A percentile compares a stretch with the other conserved stretches of the same genome.
Conservation (phyloP, 23 tunicate species). For the Pegea sp. region DNA sequence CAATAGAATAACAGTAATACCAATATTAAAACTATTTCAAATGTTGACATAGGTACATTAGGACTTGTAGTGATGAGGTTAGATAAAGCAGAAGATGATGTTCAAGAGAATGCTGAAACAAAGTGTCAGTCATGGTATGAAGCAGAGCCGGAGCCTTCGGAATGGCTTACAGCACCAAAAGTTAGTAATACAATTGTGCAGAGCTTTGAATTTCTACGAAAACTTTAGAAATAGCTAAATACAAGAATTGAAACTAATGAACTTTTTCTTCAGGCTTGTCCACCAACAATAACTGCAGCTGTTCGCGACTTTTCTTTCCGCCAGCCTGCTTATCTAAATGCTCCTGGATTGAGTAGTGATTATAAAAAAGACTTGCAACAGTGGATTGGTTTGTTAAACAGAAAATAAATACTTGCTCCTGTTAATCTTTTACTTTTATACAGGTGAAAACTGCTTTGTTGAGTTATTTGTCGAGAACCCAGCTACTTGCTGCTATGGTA, state of each 20-base stretch:
- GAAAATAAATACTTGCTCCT: not conserved
- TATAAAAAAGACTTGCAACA: not conserved
- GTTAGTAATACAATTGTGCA: not conserved
- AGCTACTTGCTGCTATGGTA: conserved; percentile 19
- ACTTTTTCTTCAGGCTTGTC: conserved; percentile 1
- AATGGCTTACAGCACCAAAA: not conserved
- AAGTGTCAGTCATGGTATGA: conserved; percentile 10
- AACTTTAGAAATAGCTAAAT: not conserved
- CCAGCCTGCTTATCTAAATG: not conserved
- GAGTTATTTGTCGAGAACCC: not conserved
- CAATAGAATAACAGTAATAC: too few relatives aligned
- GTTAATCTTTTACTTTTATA: not conserved
- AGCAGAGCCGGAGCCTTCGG: conserved; percentile 1
- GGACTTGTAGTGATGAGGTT: not conserved
- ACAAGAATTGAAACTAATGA: not conserved
- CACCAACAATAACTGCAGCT: not conserved
- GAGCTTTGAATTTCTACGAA: not conserved
- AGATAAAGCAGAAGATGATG: not conserved
- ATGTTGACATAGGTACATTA: not conserved
- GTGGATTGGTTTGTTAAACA: not conserved
- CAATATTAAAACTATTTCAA: too few relatives aligned
- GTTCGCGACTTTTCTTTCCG: not conserved
- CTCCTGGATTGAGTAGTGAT: not conserved
- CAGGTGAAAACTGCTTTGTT: not conserved
- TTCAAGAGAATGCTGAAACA: conserved; percentile 3